These are phyloP conservation scores for Lordiphosa mommai DNA, from an alignment of 1,140 invertebrate species.

Conservation along the genomic window DNA sequence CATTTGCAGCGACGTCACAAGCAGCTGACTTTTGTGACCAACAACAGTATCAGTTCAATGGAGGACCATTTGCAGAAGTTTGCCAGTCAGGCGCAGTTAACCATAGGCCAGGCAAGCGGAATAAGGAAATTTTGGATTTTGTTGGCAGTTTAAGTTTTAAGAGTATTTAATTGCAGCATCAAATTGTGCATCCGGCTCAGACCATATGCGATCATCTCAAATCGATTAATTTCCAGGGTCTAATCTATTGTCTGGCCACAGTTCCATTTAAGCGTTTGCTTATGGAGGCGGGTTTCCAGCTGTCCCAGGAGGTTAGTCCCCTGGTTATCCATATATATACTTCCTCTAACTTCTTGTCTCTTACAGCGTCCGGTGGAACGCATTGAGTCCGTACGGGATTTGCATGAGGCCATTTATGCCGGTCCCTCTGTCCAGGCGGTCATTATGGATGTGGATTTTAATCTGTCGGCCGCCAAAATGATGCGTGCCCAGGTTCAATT, in stretches of 20 bases:
- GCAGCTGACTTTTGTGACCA: constrained; percentile 86
- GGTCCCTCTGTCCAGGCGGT: constrained; percentile 80
- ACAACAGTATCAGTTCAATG: constrained; percentile 82
- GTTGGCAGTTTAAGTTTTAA: neutral
- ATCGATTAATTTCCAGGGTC: constrained; percentile 78
- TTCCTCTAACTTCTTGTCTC: neutral
- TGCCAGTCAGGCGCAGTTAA: constrained; percentile 13
- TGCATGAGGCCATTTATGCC: constrained; percentile 73
- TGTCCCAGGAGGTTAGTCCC: constrained; percentile 79
- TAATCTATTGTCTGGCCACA: constrained; percentile 79
- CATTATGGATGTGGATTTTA: constrained; percentile 81
- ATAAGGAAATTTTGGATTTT: neutral
- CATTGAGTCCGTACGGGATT: constrained; percentile 66
- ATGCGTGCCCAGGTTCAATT: constrained; percentile 80
- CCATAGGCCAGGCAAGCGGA: constrained; percentile 21
- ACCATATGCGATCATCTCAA: constrained; percentile 80
- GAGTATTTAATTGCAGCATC: constrained; percentile 14
- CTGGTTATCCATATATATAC: no score
- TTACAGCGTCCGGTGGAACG: constrained; percentile 60
- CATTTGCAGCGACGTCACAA: constrained; percentile 84
- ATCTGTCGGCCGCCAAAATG: constrained; percentile 80
- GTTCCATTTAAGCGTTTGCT: constrained; percentile 60
- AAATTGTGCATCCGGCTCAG: constrained; percentile 79
- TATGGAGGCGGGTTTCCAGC: constrained; percentile 73
- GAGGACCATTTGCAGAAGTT: constrained; percentile 75